A percentile compares a stretch with the other conserved stretches of the same genome.
These are phyloP conservation scores for Pygoscelis antarcticus DNA, from an alignment of 2,113 vertebrate species.

Conservation along the genomic window DNA sequence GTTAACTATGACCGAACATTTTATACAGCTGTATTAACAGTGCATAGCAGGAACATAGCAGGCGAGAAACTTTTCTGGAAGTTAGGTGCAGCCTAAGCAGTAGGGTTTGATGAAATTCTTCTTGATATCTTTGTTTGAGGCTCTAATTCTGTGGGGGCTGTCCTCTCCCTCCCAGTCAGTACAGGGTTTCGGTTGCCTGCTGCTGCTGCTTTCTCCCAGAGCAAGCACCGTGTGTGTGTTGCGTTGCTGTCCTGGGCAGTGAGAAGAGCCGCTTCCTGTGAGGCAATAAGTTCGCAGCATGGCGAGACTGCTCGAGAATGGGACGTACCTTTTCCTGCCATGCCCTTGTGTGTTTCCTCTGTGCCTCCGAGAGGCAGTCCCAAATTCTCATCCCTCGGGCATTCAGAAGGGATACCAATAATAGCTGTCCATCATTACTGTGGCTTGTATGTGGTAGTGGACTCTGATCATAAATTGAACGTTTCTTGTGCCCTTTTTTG, in stretches of 20 bases:
- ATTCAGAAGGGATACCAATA: not conserved
- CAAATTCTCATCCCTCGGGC: not conserved
- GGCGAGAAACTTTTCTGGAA: not conserved
- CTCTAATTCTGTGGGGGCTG: not conserved
- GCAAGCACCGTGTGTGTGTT: rapidly evolving
- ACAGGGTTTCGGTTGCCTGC: not conserved
- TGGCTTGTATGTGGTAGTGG: not conserved
- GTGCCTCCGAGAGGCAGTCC: not conserved
- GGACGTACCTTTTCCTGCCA: not conserved
- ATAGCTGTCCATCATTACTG: not conserved
- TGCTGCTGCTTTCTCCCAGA: not conserved
- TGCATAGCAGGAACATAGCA: not conserved
- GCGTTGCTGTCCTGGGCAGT: not conserved
- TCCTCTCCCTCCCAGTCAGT: not conserved
- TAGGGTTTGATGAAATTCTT: not conserved
- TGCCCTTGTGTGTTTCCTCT: not conserved
- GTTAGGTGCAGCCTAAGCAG: not conserved
- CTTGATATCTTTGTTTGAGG: not conserved
- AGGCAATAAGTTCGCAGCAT: not conserved
- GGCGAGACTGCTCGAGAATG: not conserved
- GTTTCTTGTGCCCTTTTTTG: not conserved
- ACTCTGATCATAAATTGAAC: not conserved
- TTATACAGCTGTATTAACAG: not conserved
- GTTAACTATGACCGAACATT: not conserved
- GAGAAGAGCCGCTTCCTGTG: not conserved